Base-by-base conservation (phyloP, 1,140 invertebrate genomes). In the Bemisia tabaci region DNA sequence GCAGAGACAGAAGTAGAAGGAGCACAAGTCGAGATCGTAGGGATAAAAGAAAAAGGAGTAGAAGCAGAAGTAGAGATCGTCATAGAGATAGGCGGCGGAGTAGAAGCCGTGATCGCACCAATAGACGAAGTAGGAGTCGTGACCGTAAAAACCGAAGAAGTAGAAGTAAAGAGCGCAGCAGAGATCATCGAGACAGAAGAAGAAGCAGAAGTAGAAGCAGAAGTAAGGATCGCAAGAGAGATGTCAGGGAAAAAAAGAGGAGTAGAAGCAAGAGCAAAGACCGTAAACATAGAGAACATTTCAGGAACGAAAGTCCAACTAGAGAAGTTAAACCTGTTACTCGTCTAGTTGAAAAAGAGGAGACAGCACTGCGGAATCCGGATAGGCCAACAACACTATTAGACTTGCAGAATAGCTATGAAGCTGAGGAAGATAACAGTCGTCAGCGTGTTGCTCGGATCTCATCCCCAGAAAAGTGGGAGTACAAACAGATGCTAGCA, bases 391-490 rank as follows among this genome's bases (percentile, higher is more conserved):
- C 86, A 0, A 85, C 87, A 0, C 81, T 89, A 17, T 75, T 91
- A 17, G 80, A 87, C 26, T 76, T 91, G 17, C 86, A 89, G 63
- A 81, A 83, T 1, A 83, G 82, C 26, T 77, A 85, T 12, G 89
- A 92, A 67, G 84, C 87, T 23, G 90, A 92, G 70, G 90, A 92
- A 70, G 84, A 85, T 68, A 84, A 84, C 66, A 89, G 87, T 22
- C 79, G 87, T 11, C 91, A 92, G 77, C 81, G 88, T 25, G 89
- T 95, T 12, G 92, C 95, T 59, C 82, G 94, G 67, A 88, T 99
- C 48, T 97, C 96, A 0, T 98, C 95, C 25, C 97, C 96, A 0
- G 97, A 99, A 75, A 85, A 88, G 59, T 92, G 90, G 90, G 90
- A 92, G 79, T 90, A 92, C 26, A 92, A 93, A 75, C 83, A 74